These are phyloP conservation scores for Epinephelus fuscoguttatus DNA, from an alignment of 2,113 vertebrate species.

Conservation along the genomic window DNA sequence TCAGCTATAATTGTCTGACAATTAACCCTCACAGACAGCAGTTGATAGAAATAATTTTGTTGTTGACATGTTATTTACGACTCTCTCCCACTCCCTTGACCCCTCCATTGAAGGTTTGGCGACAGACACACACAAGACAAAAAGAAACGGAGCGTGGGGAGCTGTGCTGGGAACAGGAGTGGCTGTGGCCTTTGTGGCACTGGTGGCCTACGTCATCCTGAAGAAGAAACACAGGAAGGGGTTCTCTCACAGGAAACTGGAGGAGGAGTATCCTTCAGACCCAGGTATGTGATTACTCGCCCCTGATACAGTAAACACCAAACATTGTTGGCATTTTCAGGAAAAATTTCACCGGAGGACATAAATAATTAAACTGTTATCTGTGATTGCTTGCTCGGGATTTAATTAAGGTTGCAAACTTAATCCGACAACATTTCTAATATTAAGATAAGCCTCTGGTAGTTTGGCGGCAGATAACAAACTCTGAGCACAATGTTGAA, in stretches of 20 bases:
- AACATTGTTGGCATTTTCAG: neutral
- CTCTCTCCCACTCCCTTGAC: constrained; percentile 13
- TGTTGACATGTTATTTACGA: constrained; percentile 47
- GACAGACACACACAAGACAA: constrained; percentile 21
- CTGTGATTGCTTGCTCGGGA: neutral
- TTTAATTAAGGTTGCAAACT: neutral
- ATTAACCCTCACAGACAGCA: constrained; percentile 51
- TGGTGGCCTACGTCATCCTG: constrained; percentile 83
- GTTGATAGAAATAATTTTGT: constrained; percentile 35
- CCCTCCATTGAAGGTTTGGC: constrained; percentile 50
- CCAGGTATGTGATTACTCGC: constrained; percentile 84
- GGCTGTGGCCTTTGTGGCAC: constrained; percentile 78
- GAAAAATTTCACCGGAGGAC: neutral
- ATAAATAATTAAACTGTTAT: neutral
- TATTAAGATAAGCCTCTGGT: neutral
- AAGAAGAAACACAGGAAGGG: constrained; percentile 79
- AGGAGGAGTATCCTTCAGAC: constrained; percentile 87
- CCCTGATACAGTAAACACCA: neutral
- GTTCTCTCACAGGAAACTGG: constrained; percentile 90
- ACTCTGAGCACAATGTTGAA: neutral
- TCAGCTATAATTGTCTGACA: constrained; percentile 50
- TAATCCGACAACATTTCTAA: neutral
- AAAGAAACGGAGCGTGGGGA: constrained; percentile 72
- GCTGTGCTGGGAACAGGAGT: constrained; percentile 82
- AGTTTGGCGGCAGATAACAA: neutral